Base-by-base conservation (phyloP, 2,113 vertebrate species). In the Mustela lutreola region DNA sequence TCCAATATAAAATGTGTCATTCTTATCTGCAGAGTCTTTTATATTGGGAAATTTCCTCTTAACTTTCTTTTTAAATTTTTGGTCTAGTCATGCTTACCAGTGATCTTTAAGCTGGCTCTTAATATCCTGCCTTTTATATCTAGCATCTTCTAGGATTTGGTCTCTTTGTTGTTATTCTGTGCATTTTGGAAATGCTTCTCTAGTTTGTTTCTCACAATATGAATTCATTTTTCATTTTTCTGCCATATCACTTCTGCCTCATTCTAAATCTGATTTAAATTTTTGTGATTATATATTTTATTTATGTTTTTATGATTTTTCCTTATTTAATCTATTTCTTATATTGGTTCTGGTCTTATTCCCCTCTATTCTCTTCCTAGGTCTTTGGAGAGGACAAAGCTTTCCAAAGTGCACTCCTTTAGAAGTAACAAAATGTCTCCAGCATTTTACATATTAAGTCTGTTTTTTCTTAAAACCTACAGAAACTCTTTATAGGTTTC, bases 211-310 rank as follows among this genome's bases (percentile, higher is more conserved):
- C 86, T 83, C 65, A 56, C 12, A 58, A 65, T 12, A 73, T 36
- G 11, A 81, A 83, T 65, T 95, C 31, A 65, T 94, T 96, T 95
- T 70, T 95, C 31, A 65, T 94, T 96, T 95, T 70, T 88, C 15
- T 33, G 15, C 31, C 88, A 2, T 63, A 9, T 86, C 18, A 62
- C 3, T 56, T 62, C 15, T 89, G 18, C 4, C 15, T 76, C 70
- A 63, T 76, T 85, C n/a, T 87, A 42, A 94, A 28, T 67, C 26
- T 71, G 45, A 92, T 71, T 93, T 95, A 87, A 81, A 90, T 88
- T 86, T 60, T 63, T 84, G n/a, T 26, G 14, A 78, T 76, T 11
- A n/a, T 4, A 45, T 50, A 50, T 42, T 92, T 96, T 93, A 33
- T 50, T 89, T 80, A 80, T 26, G 7, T 76, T 91, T 78, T 96